A percentile compares a stretch with the other conserved stretches of the same genome.
Conservation (phyloP, 2,113 vertebrate genomes). For the Leucopsar rothschildi region DNA sequence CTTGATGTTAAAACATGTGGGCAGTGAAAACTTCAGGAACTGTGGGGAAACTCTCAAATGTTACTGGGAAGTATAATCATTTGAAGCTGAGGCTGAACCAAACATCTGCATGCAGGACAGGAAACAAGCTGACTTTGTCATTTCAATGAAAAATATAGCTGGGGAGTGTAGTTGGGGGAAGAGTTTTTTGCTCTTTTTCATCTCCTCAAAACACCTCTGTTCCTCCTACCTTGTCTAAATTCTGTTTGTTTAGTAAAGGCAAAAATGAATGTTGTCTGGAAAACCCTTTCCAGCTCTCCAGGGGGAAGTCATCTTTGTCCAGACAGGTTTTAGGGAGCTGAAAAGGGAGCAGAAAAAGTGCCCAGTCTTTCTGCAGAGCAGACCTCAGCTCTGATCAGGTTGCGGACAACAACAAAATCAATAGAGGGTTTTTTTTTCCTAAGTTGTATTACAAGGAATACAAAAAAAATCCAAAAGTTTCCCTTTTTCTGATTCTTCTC, state of each 20-base stretch:
- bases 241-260: neutral
- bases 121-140: neutral
- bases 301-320: neutral
- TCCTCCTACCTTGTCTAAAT: neutral
- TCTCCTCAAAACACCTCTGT: neutral
- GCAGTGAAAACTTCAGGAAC: neutral
- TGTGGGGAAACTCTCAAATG: neutral
- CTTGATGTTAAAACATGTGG: neutral
- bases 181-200: rapidly evolving
- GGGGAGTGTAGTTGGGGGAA: neutral
- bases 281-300: neutral
- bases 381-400: neutral
- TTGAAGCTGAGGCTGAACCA: neutral
- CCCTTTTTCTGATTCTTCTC: neutral
- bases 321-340: neutral
- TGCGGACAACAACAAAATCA: neutral
- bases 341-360: neutral
- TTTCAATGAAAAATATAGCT: neutral
- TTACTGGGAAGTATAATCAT: neutral
- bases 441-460: neutral
- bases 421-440: neutral
- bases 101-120: neutral
- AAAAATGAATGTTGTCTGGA: neutral
- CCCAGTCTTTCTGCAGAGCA: neutral
- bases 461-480: neutral